A percentile compares a stretch with the other conserved stretches of the same genome.
Conservation (phyloP, 2,888 invertebrate species). For the Idaea dimidiata region DNA sequence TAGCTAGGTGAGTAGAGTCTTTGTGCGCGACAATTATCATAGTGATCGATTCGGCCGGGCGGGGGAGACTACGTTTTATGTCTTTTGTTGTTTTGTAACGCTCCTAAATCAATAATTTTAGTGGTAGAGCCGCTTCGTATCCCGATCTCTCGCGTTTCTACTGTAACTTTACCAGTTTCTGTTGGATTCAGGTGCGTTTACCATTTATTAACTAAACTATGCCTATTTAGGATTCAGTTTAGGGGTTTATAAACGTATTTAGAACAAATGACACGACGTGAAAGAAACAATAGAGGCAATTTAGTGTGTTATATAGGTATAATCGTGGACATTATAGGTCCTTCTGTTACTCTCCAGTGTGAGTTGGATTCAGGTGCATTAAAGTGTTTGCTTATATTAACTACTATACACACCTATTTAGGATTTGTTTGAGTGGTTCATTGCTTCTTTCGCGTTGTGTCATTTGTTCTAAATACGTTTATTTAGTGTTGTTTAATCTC, state of each 20-base stretch:
- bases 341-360: not conserved
- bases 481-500: too few relatives aligned
- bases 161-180: not conserved
- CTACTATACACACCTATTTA: not conserved
- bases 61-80: constrained; percentile 77
- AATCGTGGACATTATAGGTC: too few relatives aligned
- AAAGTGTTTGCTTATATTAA: not conserved
- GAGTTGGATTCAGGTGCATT: not conserved
- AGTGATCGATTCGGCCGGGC: constrained; percentile 74
- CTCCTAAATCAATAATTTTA: constrained; percentile 77
- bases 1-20: constrained; percentile 76
- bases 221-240: not conserved
- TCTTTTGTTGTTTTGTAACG: constrained; percentile 80
- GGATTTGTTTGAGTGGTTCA: not conserved
- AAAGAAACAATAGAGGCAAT: too few relatives aligned
- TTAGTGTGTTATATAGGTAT: too few relatives aligned
- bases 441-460: constrained; percentile 8
- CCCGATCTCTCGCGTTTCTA: constrained; percentile 18
- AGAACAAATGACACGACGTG: too few relatives aligned
- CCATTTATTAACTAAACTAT: not conserved
- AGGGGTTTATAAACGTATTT: not conserved
- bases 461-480: too few relatives aligned
- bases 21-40: constrained; percentile 81
- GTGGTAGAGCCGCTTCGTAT: constrained; percentile 54
- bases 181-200: not conserved